Conservation (phyloP, 1,140 invertebrate genomes). For the Diachasmimorpha longicaudata region DNA sequence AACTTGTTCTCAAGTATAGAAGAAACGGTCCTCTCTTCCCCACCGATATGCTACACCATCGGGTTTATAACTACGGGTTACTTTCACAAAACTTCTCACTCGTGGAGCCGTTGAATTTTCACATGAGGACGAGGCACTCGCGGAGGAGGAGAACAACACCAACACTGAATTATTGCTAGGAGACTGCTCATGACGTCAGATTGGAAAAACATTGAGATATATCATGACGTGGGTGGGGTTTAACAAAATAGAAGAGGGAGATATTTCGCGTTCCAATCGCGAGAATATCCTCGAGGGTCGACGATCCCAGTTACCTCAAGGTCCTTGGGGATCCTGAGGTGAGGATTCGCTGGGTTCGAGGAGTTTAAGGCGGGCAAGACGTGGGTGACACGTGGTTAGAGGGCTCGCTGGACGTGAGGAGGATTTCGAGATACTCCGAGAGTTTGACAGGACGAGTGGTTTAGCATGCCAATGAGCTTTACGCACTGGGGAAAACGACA, state of each 20-base stretch:
- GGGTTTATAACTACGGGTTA: slow-evolving; percentile 41
- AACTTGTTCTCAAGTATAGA: slow-evolving; percentile 21
- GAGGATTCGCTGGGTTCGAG: background rate
- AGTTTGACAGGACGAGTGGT: no score
- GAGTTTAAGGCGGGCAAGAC: background rate
- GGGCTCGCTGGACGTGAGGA: no score
- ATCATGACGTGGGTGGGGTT: slow-evolving; percentile 10
- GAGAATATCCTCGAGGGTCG: slow-evolving; percentile 24
- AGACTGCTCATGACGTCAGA: slow-evolving; percentile 25
- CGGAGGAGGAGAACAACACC: no score
- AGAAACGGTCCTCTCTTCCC: slow-evolving; percentile 20
- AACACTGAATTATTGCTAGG: background rate
- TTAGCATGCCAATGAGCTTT: no score
- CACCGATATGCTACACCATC: slow-evolving; percentile 16
- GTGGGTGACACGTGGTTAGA: no score
- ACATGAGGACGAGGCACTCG: no score
- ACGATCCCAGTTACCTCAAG: slow-evolving; percentile 30
- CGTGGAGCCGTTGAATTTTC: background rate
- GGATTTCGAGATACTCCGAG: no score
- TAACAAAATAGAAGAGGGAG: background rate
- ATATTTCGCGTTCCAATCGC: background rate
- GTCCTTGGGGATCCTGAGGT: slow-evolving; percentile 25
- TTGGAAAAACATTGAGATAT: slow-evolving; percentile 1
- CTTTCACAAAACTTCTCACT: slow-evolving; percentile 47
- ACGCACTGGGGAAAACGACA: no score